Percentiles rank a stretch among this genome's conserved stretches.
Conservation (phyloP, 2,888 invertebrate species). For the Dynastes hyllus region DNA sequence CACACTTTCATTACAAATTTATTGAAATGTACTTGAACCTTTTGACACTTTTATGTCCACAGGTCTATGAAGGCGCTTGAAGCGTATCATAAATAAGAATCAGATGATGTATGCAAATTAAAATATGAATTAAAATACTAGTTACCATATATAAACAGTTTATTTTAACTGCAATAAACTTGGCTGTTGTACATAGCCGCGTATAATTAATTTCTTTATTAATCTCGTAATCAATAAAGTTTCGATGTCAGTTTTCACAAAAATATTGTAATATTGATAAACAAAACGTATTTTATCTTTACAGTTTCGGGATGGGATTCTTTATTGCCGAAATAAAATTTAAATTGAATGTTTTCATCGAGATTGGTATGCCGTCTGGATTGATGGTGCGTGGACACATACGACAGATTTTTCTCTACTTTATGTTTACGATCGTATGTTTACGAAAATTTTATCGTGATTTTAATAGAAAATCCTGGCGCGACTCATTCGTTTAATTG, state of each 20-base stretch:
- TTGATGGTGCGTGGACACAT: conserved; percentile 11
- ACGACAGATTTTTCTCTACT: not conserved
- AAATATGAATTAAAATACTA: conserved; percentile 38
- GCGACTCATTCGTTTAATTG: conserved; percentile 24
- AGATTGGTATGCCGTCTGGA: conserved; percentile 12
- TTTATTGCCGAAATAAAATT: conserved; percentile 47
- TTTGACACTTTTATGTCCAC: conserved; percentile 24
- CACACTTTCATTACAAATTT: conserved; percentile 26
- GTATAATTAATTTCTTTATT: conserved; percentile 42
- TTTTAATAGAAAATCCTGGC: conserved; percentile 12
- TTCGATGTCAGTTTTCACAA: conserved; percentile 32
- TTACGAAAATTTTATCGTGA: conserved; percentile 39
- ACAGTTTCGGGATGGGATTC: conserved; percentile 33
- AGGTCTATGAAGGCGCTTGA: not conserved
- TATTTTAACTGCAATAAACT: conserved; percentile 28
- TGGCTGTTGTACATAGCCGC: not conserved
- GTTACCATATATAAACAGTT: conserved; percentile 20
- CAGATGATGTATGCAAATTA: conserved; percentile 37
- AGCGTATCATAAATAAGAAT: conserved; percentile 17
- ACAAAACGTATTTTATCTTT: conserved; percentile 34
- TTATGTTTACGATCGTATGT: conserved; percentile 26
- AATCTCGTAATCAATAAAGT: conserved; percentile 38
- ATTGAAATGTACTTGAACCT: conserved; percentile 27
- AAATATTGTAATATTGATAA: conserved; percentile 35
- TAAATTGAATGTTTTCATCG: conserved; percentile 33